Percentiles rank a stretch among this genome's conserved stretches.
phyloP scores from a whole-genome alignment of 2,888 invertebrate species.

The Cephus pulcher region DNA sequence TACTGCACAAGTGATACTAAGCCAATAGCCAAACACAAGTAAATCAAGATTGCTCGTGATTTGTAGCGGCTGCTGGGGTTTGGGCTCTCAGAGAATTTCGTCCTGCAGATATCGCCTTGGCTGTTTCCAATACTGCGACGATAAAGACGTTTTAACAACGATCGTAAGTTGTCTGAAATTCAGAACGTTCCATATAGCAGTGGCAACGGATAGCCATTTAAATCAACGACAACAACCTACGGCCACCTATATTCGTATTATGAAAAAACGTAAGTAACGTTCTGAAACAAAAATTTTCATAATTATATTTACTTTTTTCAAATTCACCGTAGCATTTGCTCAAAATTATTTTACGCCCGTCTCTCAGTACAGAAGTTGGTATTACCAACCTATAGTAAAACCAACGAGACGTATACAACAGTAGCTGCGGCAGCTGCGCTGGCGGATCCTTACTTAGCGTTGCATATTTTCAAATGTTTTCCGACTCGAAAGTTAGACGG shows the following conservation, averaged over 20 bases:
- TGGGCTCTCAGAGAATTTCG: constrained; percentile 38
- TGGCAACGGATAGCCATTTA: not conserved
- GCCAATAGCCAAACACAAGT: constrained; percentile 65
- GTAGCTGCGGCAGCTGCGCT: too few relatives aligned
- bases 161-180: too few relatives aligned
- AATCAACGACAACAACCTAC: not conserved
- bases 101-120: constrained; percentile 29
- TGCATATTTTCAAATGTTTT: constrained; percentile 17
- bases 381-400: too few relatives aligned
- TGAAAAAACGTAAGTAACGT: too few relatives aligned
- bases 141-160: constrained; percentile 45
- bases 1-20: constrained; percentile 59
- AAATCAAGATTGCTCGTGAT: constrained; percentile 66
- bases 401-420: too few relatives aligned
- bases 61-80: constrained; percentile 48
- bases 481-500: constrained; percentile 14
- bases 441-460: not conserved
- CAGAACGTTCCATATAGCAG: too few relatives aligned
- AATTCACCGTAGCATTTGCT: too few relatives aligned
- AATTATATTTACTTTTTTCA: too few relatives aligned
- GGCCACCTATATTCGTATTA: too few relatives aligned
- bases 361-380: too few relatives aligned
- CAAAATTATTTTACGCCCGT: constrained; percentile 8
- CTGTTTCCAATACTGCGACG: constrained; percentile 36
- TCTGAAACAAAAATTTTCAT: too few relatives aligned